Evolutionary conservation across 2,888 invertebrate genomes (phyloP), one percentile per base, ranked within the genome.

Genomic region (Tricholauxania praeusta): DNA sequence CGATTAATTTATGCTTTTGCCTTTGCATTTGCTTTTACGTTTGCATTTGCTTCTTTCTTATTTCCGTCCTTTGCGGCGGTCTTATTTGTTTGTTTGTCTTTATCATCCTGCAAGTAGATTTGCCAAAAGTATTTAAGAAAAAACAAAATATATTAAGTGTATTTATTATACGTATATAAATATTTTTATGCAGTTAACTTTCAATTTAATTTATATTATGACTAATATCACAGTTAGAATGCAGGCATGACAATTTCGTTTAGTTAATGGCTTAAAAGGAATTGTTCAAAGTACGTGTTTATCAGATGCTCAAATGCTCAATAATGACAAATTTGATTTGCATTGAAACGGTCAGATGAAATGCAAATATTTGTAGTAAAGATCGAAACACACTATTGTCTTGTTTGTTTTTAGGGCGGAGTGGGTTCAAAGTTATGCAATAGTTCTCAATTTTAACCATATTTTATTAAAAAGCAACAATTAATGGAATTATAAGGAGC

Each of bases 51-150:
- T 78, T 83, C 84, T 79, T 82, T 82, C 75, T 80, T 81, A 77
- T 78, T 78, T 80, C 78, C 85, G 78, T 80, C 81, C 82, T 79
- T 80, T 78, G 81, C 80, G 80, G 82, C 83, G 82, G 81, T 86
- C 82, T 82, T 85, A 80, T 80, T 86, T 81, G 80, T 83, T 74
- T 83, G 80, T 81, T 81, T 85, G 79, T 83, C 82, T 82, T 86
- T 86, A 84, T 84, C 84, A 85, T 87, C 87, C 87, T 87, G 87
- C 81, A 87, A 87, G 80, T 82, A 82, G 80, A 82, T 79, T 77
- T 81, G 82, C 81, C 80, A 81, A 80, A 81, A 74, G 73, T 72
- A 75, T 79, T 73, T 66, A 66, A 75, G 72, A 75, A 70, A 60
- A 72, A 72, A 75, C 59, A 63, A 63, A 47, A 70, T 39, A 70